Percentiles rank a stretch among this genome's conserved stretches.
phyloP scores from a whole-genome alignment of 2,888 invertebrate genomes.

The Hirudinaria manillensis region DNA sequence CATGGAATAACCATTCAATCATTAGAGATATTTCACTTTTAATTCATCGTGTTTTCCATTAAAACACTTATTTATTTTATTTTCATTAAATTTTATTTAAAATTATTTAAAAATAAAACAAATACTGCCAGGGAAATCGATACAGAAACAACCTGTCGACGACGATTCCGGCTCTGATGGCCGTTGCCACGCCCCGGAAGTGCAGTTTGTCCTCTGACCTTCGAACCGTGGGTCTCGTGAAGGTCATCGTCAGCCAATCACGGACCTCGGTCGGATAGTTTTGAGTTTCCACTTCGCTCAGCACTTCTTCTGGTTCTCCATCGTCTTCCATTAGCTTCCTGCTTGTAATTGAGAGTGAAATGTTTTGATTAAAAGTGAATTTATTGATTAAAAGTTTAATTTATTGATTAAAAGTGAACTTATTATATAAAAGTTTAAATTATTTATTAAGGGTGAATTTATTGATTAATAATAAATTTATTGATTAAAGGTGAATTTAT shows the following conservation, averaged over 20 bases:
- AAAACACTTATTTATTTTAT: no score
- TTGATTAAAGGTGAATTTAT: no score
- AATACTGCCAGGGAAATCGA: slow-evolving; percentile 14
- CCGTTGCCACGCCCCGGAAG: slow-evolving; percentile 90
- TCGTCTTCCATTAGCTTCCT: slow-evolving; percentile 24
- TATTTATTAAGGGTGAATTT: background rate
- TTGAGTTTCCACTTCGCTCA: slow-evolving; percentile 30
- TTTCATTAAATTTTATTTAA: no score
- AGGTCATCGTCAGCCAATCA: slow-evolving; percentile 92
- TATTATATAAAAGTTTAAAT: background rate
- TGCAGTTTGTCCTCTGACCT: slow-evolving; percentile 60
- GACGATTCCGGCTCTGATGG: slow-evolving; percentile 50
- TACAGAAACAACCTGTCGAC: slow-evolving; percentile 65
- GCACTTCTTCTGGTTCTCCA: slow-evolving; percentile 26
- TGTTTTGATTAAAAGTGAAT: no score
- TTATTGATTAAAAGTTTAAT: background rate
- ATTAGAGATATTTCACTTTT: no score
- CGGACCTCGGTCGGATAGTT: slow-evolving; percentile 53
- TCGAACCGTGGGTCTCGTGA: slow-evolving; percentile 65
- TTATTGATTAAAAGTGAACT: background rate
- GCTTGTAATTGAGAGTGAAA: background rate
- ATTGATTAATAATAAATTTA: no score
- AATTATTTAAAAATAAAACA: background rate
- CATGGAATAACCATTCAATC: no score
- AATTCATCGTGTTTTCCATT: no score